These are phyloP conservation scores for Phymanthus crucifer DNA, from an alignment of 92 coral and sea anemone species.

Conservation along the genomic window DNA sequence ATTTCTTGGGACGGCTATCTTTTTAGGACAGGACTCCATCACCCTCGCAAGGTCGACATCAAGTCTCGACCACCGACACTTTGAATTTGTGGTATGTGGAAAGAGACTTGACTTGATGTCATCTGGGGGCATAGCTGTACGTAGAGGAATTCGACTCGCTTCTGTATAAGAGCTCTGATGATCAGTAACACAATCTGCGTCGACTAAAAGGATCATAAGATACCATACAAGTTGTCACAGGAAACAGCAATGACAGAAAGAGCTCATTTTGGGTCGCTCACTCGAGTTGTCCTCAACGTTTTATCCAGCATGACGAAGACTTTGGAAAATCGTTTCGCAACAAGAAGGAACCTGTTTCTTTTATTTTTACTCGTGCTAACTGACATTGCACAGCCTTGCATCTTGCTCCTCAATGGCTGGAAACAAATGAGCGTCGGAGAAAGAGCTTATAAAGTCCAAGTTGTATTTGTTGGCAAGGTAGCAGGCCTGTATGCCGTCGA, in stretches of 20 bases:
- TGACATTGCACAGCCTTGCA: constrained; percentile 72
- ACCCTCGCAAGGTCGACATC: neutral
- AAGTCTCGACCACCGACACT: constrained; percentile 22
- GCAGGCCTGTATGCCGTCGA: constrained; percentile 54
- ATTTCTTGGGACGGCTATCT: constrained; percentile 31
- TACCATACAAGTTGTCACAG: constrained; percentile 1
- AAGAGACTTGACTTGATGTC: constrained; percentile 37
- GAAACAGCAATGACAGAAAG: constrained; percentile 15
- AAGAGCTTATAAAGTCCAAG: constrained; percentile 74
- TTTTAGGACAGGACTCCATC: neutral
- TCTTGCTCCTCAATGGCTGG: constrained; percentile 76
- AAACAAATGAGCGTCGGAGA: constrained; percentile 62
- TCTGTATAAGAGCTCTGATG: constrained; percentile 11
- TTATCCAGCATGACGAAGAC: constrained; percentile 12
- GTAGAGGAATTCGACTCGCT: constrained; percentile 16
- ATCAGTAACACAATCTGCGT: constrained; percentile 31
- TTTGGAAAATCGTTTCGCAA: neutral
- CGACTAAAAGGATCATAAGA: neutral
- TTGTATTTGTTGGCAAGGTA: constrained; percentile 89
- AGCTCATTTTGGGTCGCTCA: neutral
- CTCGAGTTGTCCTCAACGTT: constrained; percentile 4
- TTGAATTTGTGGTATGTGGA: constrained; percentile 33
- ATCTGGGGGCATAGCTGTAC: constrained; percentile 37
- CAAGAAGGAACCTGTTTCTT: constrained; percentile 13
- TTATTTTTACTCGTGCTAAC: constrained; percentile 46